Base-by-base conservation (phyloP, 2,888 invertebrate species). In the Caenorhabditis plicata region DNA sequence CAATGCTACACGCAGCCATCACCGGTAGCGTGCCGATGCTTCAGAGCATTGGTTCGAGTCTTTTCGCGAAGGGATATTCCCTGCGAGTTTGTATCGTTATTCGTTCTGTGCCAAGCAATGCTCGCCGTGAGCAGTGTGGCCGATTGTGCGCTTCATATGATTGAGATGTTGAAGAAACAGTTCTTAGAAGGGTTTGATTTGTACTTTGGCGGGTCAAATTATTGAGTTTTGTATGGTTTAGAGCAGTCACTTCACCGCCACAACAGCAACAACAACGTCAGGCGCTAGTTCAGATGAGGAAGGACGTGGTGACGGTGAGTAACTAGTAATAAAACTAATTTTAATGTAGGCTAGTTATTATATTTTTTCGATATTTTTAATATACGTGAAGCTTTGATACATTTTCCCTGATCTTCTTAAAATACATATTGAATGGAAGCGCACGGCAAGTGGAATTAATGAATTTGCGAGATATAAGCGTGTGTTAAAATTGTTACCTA, bases 31-130 rank as follows among this genome's bases (percentile, higher is more conserved):
- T 94, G 95, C 82, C 91, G 92, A 1, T 96, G 96, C 82, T 98
- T 98, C 82, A 87, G 91, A 81, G 93, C 95, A 3, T 86, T 98
- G 46, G 92, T 94, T 4, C 90, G 93, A 7, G 91, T 98, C 74
- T 98, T 98, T 84, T 93, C 93, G 7, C 55, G 63, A 83, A 91
- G 92, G 80, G 94, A 94, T 83, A 93, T 94, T 84, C 93, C 94
- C 2, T 94, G 93, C 82, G 94, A 94, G 83, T 74, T 76, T 50
- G 44, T 84, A 80, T 75, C 95, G 2, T 91, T 98, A 76, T 91
- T 99, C 81, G 96, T 94, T 82, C 91, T 96, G 31, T 94, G 96
- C 0, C 86, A 98, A 46, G 43, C 64, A n/a, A 64, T 65, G 63
- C 36, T 53, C 20, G 66, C 68, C 1, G 70, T 70, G 23, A 33